Evolutionary conservation across 1,140 invertebrate genomes (phyloP).

Genomic region (Ceratina japonica): DNA sequence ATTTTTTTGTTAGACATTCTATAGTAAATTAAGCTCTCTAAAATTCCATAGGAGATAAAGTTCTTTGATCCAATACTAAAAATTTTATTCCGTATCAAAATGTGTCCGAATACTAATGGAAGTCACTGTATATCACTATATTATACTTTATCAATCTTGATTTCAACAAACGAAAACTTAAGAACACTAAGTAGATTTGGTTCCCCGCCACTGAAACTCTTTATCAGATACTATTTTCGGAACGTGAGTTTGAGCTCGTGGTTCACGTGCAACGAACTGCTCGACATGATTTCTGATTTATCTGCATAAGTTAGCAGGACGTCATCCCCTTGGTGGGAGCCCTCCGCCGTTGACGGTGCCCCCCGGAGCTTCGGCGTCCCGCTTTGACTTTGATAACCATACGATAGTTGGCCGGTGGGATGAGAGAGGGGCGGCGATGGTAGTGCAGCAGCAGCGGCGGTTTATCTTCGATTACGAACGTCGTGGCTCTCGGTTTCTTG

Average conservation of each 20-base stretch:
- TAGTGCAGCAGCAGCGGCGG: conserved; percentile 40
- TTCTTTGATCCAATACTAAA: too few relatives aligned
- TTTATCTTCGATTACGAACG: conserved; percentile 77
- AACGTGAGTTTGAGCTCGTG: conserved; percentile 32
- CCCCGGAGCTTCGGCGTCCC: conserved; percentile 53
- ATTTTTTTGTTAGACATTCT: too few relatives aligned
- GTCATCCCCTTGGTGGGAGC: conserved; percentile 59
- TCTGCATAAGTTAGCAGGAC: conserved; percentile 64
- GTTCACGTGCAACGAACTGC: conserved; percentile 50
- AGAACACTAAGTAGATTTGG: neutral
- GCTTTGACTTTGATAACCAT: conserved; percentile 63
- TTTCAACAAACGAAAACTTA: too few relatives aligned
- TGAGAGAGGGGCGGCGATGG: conserved; percentile 29
- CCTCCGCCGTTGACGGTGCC: conserved; percentile 53
- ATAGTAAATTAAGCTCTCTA: too few relatives aligned
- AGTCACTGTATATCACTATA: too few relatives aligned
- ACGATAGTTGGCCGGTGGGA: conserved; percentile 63
- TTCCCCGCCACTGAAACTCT: conserved; percentile 19
- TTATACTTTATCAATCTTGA: too few relatives aligned
- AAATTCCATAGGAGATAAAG: too few relatives aligned
- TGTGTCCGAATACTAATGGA: too few relatives aligned
- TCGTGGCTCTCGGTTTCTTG: conserved; percentile 69
- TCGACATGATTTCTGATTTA: conserved; percentile 66
- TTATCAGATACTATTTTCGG: conserved; percentile 24
- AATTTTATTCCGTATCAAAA: too few relatives aligned